Conservation (phyloP, 2,888 invertebrate species). For the Cactoblastis cactorum region DNA sequence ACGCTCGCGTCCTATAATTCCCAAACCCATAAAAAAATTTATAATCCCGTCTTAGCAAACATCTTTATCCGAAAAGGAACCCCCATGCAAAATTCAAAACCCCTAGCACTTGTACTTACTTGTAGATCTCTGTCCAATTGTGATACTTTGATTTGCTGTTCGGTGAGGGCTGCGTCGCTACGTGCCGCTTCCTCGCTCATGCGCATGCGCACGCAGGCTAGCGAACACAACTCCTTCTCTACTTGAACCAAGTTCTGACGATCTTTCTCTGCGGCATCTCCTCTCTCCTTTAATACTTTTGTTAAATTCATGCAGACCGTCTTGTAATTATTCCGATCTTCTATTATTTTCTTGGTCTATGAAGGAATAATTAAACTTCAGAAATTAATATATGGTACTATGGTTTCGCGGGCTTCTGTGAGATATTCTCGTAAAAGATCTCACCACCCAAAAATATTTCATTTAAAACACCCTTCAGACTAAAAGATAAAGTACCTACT, state of each 20-base stretch:
- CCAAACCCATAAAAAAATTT: no score
- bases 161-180: slow-evolving; percentile 40
- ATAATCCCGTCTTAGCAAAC: no score
- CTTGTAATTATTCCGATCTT: slow-evolving; percentile 49
- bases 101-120: slow-evolving; percentile 27
- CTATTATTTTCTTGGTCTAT: slow-evolving; percentile 46
- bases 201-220: slow-evolving; percentile 38
- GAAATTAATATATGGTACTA: not conserved
- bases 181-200: slow-evolving; percentile 42
- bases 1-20: no score
- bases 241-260: slow-evolving; percentile 29
- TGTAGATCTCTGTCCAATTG: slow-evolving; percentile 57
- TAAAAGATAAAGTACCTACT: no score
- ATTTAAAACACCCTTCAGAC: no score
- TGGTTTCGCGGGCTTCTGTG: no score
- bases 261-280: slow-evolving; percentile 34
- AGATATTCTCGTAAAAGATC: no score
- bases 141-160: slow-evolving; percentile 42
- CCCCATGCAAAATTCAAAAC: no score
- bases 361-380: slow-evolving; percentile 21
- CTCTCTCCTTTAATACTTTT: slow-evolving; percentile 32
- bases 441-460: no score
- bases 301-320: slow-evolving; percentile 30
- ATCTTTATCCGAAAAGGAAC: no score
- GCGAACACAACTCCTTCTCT: slow-evolving; percentile 45